Conservation (phyloP, 2,797 vertebrate genomes). For the Picus viridis region DNA sequence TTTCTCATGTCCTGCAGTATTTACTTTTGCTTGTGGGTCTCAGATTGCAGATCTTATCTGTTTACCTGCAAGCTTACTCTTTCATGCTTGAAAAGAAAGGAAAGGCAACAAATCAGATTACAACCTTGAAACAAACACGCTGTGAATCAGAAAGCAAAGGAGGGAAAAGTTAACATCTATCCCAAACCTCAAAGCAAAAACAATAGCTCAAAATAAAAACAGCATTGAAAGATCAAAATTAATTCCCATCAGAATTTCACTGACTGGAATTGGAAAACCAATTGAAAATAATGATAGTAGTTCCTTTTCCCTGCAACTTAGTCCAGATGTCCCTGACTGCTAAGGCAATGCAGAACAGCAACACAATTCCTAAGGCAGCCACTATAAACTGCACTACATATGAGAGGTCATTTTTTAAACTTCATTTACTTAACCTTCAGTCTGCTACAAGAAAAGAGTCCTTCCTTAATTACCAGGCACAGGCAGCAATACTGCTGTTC, state of each 20-base stretch:
- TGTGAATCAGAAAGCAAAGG: slow-evolving; percentile 1
- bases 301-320: not conserved
- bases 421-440: not conserved
- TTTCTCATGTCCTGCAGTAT: slow-evolving; percentile 5
- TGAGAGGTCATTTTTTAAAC: not conserved
- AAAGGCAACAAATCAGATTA: slow-evolving; percentile 9
- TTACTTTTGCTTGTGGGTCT: not conserved
- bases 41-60: not conserved
- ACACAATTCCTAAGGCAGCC: not conserved
- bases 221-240: not conserved
- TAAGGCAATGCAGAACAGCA: not conserved
- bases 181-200: not conserved
- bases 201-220: not conserved
- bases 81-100: not conserved
- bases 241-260: not conserved
- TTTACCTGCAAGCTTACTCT: slow-evolving; percentile 20
- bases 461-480: not conserved
- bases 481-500: not conserved
- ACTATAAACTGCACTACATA: not conserved
- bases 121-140: not conserved
- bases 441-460: not conserved
- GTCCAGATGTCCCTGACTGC: not conserved
- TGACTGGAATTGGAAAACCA: not conserved
- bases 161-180: not conserved
- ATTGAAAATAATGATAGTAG: not conserved